Conservation (phyloP, 2,888 invertebrate genomes). For the Clivina fossor region DNA sequence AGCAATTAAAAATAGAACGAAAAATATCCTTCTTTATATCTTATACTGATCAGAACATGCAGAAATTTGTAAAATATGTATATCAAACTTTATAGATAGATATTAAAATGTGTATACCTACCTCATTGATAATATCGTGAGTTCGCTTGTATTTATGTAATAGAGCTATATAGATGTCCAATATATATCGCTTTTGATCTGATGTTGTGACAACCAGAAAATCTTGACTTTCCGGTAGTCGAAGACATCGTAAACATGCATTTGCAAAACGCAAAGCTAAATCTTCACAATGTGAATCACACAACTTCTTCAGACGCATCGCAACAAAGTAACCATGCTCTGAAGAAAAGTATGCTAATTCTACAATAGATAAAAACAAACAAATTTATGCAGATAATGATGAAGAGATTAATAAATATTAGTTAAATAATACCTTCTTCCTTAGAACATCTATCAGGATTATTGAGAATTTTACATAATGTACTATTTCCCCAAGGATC, state of each 20-base stretch:
- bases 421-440: slow-evolving; percentile 50
- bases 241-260: slow-evolving; percentile 52
- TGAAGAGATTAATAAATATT: too few relatives aligned
- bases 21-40: too few relatives aligned
- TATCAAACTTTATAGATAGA: not conserved
- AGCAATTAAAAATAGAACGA: too few relatives aligned
- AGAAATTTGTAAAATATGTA: not conserved
- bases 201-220: slow-evolving; percentile 51
- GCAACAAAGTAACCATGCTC: slow-evolving; percentile 62
- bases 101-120: too few relatives aligned
- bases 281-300: slow-evolving; percentile 64
- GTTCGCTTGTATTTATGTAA: slow-evolving; percentile 60
- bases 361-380: slow-evolving; percentile 48
- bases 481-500: slow-evolving; percentile 51
- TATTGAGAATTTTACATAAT: slow-evolving; percentile 47
- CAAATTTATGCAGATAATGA: too few relatives aligned
- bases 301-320: slow-evolving; percentile 61
- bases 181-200: slow-evolving; percentile 60
- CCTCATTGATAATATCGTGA: slow-evolving; percentile 57
- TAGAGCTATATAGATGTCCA: slow-evolving; percentile 62
- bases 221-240: slow-evolving; percentile 47
- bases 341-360: slow-evolving; percentile 58
- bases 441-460: slow-evolving; percentile 47
- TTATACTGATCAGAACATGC: not conserved
- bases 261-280: slow-evolving; percentile 62